These are phyloP conservation scores for Chaetops frenatus DNA, from an alignment of 2,113 vertebrate species.

Conservation along the genomic window DNA sequence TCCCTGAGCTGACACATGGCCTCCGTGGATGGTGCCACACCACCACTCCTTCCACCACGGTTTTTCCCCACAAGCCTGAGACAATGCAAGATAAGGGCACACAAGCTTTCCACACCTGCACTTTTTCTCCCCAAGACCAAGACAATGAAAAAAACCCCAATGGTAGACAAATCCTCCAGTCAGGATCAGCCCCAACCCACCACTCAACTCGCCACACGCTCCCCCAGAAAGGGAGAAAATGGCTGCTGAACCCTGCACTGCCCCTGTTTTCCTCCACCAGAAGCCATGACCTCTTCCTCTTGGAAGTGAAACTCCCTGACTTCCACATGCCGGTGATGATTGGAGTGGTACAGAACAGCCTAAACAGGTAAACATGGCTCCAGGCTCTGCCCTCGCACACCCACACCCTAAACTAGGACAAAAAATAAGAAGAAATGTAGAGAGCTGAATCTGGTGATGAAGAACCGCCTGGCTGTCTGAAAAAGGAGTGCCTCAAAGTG, in stretches of 20 bases:
- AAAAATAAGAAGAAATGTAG: background rate
- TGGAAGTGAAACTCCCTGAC: background rate
- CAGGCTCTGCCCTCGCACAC: background rate
- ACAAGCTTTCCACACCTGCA: too few relatives aligned
- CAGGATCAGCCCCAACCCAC: too few relatives aligned
- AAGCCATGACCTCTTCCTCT: background rate
- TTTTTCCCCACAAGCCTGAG: too few relatives aligned
- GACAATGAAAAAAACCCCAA: too few relatives aligned
- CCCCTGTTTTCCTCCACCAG: background rate
- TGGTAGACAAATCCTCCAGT: too few relatives aligned
- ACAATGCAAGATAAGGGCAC: too few relatives aligned
- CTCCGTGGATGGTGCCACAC: too few relatives aligned
- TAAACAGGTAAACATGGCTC: background rate
- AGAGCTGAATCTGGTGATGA: background rate
- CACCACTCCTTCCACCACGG: too few relatives aligned
- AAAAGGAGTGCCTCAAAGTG: background rate
- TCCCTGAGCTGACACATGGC: too few relatives aligned
- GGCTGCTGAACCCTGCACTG: background rate
- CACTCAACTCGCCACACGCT: fast-evolving
- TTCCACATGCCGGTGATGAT: background rate
- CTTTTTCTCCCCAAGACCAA: too few relatives aligned
- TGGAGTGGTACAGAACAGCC: background rate
- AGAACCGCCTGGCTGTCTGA: background rate
- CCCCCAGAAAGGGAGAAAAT: background rate
- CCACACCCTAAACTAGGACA: background rate